phyloP scores from a whole-genome alignment of 2,888 invertebrate genomes.

The Polyommatus iphigenia region DNA sequence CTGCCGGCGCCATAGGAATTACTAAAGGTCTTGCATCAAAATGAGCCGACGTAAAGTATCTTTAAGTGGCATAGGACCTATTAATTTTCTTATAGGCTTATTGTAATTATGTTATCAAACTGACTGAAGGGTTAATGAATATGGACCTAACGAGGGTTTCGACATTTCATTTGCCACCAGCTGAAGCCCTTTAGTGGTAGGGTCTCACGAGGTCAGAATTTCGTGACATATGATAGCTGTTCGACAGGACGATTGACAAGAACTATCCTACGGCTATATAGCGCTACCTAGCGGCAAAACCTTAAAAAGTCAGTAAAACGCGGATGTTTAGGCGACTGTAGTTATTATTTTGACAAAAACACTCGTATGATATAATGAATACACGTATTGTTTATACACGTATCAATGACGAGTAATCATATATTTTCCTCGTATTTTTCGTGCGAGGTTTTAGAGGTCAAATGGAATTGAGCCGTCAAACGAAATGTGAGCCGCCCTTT shows the following conservation, averaged over 20 bases:
- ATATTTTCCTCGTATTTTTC: conserved; percentile 20
- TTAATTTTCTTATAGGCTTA: not conserved
- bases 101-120: not conserved
- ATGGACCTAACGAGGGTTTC: not conserved
- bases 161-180: not conserved
- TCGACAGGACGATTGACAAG: not conserved
- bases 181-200: not conserved
- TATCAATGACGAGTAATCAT: conserved; percentile 2
- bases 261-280: no score
- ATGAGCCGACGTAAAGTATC: not conserved
- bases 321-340: not conserved
- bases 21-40: conserved; percentile 21
- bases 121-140: not conserved
- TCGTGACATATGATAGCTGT: not conserved
- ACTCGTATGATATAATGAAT: not conserved
- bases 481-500: conserved; percentile 37
- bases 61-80: not conserved
- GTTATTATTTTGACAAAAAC: conserved; percentile 2
- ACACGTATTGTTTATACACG: not conserved
- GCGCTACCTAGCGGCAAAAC: not conserved
- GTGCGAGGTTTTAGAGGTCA: not conserved
- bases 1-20: conserved; percentile 21
- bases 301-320: not conserved
- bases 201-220: no score
- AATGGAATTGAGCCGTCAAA: conserved; percentile 1